phyloP scores from a whole-genome alignment of 2,888 invertebrate species.

The Melanchra persicariae region DNA sequence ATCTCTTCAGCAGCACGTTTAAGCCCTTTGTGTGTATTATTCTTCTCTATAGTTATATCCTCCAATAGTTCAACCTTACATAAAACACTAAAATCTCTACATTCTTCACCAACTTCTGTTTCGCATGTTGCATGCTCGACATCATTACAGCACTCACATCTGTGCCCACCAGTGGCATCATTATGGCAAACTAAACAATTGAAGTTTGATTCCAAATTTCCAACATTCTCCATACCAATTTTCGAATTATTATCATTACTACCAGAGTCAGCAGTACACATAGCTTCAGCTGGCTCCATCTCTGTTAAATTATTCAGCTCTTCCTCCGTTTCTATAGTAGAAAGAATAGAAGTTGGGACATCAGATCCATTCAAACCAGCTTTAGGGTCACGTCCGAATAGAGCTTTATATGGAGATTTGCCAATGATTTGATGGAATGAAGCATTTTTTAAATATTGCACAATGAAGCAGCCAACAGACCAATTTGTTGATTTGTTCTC shows the following conservation, averaged over 20 bases:
- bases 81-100: not conserved
- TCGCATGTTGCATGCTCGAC: not conserved
- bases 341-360: not conserved
- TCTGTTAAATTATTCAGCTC: not conserved
- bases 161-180: not conserved
- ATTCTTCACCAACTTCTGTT: not conserved
- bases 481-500: constrained; percentile 13
- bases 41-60: not conserved
- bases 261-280: not conserved
- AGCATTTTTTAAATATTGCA: constrained; percentile 13
- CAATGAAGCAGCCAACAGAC: not conserved
- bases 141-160: not conserved
- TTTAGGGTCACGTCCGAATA: constrained; percentile 16
- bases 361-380: not conserved
- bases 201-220: not conserved
- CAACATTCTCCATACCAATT: not conserved
- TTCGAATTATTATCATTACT: not conserved
- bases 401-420: constrained; percentile 14
- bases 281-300: not conserved
- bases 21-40: not conserved
- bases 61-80: not conserved
- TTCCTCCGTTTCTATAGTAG: not conserved
- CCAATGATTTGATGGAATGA: not conserved
- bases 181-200: not conserved
- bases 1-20: not conserved